Evolutionary conservation across 1,140 invertebrate genomes (phyloP), one percentile per base, ranked within the genome.

Genomic region (Anoplolepis gracilipes): DNA sequence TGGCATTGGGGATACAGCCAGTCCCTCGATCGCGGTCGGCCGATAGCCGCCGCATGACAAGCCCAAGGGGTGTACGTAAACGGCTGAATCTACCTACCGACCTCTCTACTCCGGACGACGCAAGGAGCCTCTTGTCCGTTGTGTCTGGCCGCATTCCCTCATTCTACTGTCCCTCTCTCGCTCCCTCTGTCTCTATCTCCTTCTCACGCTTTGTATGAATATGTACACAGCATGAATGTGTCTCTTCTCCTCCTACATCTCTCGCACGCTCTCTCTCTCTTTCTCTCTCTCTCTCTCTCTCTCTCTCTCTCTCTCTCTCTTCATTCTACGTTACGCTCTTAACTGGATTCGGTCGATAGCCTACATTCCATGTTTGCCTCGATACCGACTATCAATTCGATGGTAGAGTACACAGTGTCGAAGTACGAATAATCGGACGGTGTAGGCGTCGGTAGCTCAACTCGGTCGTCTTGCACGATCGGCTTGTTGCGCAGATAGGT

Each of bases 11-110:
- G 88, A 90, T 90, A 90, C 86, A 89, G 89, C 86, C 77, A 59
- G 87, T 70, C 86, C 87, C 88, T 90, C 88, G 88, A 92, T 91
- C 90, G 91, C 69, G 87, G 90, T 90, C 77, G 85, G 73, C 85
- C 87, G 91, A 92, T 92, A 92, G 87, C 84, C 84, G 78, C 88
- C 90, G 70, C 90, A 90, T 91, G 90, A 91, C 90, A 91, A 91
- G 90, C 88, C 90, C 90, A 85, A 91, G 85, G 90, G 88, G 85
- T 91, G 85, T 91, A 90, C 90, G 77, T 86, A 88, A 88, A 91
- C 90, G 90, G 90, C 73, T 87, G 85, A 91, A 91, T 90, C 88
- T 90, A 91, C 84, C 90, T 76, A 86, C 73, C 87, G 46, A 55
- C 78, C 85, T 77, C 86, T 88, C 82, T 49, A 67, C 85, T 82